Base-by-base conservation (phyloP, 2,888 invertebrate genomes). In the Platynereis dumerilii region DNA sequence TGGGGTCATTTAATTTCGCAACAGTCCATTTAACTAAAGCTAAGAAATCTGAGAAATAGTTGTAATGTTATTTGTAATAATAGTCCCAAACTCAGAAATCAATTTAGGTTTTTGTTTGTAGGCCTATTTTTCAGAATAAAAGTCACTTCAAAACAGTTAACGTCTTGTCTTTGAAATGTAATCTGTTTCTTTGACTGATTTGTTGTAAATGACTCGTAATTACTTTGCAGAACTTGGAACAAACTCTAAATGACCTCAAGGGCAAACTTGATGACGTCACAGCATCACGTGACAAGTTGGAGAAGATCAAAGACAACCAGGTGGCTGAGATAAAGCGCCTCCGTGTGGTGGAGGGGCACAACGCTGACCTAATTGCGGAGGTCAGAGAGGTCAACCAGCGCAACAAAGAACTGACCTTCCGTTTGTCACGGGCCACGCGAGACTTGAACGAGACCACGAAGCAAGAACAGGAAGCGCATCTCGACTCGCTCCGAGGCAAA, bases 341-440 rank as follows among this genome's bases (percentile, higher is more conserved):
- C 15, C 72, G 74, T 59, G 63, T 60, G n/a, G 58, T 73, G 1
- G 68, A 69, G 39, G 65, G 62, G 22, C 58, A 72, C 48, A 78
- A 78, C 64, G 66, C 71, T 54, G 59, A 61, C 20, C 65, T 80
- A 20, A 68, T 68, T 0, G 72, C 77, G 15, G 59, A 68, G 61
- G 63, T 78, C 15, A 70, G 70, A 52, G 73, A 75, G 57, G 71
- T 72, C 62, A 72, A 68, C 44, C 77, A 79, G 64, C 77, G 77
- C 61, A 77, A 75, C 60, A 61, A 74, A 58, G 80, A 79, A 55
- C 65, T 76, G 20, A 68, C 74, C 45, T 75, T 74, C 61, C 58
- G 34, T 24, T 39, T 64, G 34, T 24, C 27, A 10, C 24, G 55
- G n/a, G 24, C 58, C 15, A 27, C 76, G 58, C 69, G 70, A n/a